Evolutionary conservation across 1,140 invertebrate species (phyloP), one percentile per base, ranked within the genome.

Genomic region (Drosophila nikananu): DNA sequence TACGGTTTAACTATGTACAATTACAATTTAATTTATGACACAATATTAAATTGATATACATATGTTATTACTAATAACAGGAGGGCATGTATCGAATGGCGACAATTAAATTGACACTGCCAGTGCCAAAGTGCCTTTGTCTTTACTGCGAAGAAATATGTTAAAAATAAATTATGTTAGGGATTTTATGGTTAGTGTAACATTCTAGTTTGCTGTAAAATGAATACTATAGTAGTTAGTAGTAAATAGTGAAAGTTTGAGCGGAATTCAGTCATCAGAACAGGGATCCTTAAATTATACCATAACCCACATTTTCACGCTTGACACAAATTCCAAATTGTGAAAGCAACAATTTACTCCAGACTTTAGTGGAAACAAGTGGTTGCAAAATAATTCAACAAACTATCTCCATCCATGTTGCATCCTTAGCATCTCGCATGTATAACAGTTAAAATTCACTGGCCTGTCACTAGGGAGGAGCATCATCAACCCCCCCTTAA

Each of bases 401-500:
- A 51, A 68, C 44, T 65, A 66, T 32, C 30, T 67, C 37, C 46
- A 21, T 70, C 42, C 17, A 49, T 41, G 42, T 49, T 23, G 42
- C 52, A 59, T 51, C 52, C 35, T 32, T 35, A 60, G 27, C 44
- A 59, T 21, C 52, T 37, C 35, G 21, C 35, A 37, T 60, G n/a
- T 42, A 72, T 19, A 35, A 42, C 54, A 42, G 70, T 73, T 72
- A 72, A 73, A 73, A 60, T 72, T 60, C 54, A 51, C 37, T 73
- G 67, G 67, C 54, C 46, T 72, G 42, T 15, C 54, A 21, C 17
- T 17, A 17, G 27, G 19, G 27, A 21, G 17, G 4, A 54, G 2
- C 19, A 32, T n/a, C 48, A 27, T n/a, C 17, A 27, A 21, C 25
- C 13, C 27, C 32, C 27, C 32, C n/a, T 32, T 41, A 23, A 23